Conservation (phyloP, 2,888 invertebrate species). For the Morinoia aosen region DNA sequence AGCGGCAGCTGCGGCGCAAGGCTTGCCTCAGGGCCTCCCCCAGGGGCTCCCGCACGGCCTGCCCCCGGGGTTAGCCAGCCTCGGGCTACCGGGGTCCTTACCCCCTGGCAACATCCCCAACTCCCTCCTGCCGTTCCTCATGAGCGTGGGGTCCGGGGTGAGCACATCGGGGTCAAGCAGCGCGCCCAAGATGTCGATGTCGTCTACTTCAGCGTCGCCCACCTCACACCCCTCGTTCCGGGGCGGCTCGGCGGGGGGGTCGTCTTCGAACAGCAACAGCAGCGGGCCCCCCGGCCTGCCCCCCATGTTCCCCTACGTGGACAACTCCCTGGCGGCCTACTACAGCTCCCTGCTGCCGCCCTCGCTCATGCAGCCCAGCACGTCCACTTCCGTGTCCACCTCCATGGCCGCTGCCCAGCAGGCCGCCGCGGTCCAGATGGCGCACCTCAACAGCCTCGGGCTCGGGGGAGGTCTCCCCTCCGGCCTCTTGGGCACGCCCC, state of each 20-base stretch:
- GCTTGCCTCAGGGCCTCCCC: constrained; percentile 56
- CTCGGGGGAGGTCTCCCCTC: constrained; percentile 55
- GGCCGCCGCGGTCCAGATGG: constrained; percentile 63
- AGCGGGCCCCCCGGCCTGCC: constrained; percentile 47
- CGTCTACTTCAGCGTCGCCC: constrained; percentile 48
- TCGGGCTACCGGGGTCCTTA: constrained; percentile 43
- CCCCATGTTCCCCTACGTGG: constrained; percentile 65
- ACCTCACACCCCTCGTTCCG: constrained; percentile 58
- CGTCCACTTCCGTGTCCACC: constrained; percentile 41
- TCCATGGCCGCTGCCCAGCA: constrained; percentile 57
- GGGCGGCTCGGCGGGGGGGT: neutral
- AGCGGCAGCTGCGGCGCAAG: constrained; percentile 59
- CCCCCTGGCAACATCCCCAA: constrained; percentile 54
- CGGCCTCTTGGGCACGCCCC: neutral
- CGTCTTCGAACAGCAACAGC: constrained; percentile 13
- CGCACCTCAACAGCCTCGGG: constrained; percentile 65
- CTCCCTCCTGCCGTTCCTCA: constrained; percentile 58
- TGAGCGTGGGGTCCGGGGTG: constrained; percentile 22
- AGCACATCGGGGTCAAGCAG: neutral
- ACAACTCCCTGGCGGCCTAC: constrained; percentile 63
- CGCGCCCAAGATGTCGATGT: neutral
- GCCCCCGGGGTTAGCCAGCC: constrained; percentile 52
- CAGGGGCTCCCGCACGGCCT: constrained; percentile 54
- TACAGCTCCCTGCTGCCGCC: constrained; percentile 64
- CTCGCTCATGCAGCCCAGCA: constrained; percentile 59